phyloP scores from a whole-genome alignment of 2,797 vertebrate species.

The Enoplosus armatus region DNA sequence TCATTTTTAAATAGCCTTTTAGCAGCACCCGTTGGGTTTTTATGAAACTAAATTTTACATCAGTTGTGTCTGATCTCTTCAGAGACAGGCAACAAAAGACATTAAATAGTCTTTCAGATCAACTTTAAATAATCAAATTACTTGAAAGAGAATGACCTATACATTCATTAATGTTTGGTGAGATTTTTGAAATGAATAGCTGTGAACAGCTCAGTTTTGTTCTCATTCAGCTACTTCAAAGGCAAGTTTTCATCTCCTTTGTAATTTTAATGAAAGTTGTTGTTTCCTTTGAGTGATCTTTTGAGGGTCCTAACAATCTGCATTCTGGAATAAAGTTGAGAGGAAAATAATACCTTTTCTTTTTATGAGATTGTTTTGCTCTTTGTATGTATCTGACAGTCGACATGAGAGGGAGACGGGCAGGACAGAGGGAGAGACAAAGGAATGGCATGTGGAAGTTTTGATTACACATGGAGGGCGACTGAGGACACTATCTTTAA shows the following conservation, averaged over 20 bases:
- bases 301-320: background rate
- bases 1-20: conserved; percentile 82
- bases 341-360: background rate
- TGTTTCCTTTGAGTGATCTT: conserved; percentile 18
- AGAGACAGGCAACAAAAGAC: conserved; percentile 61
- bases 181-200: conserved; percentile 34
- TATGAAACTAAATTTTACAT: conserved; percentile 75
- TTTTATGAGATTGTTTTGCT: background rate
- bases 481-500: conserved; percentile 7
- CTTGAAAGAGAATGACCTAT: conserved; percentile 65
- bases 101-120: conserved; percentile 68
- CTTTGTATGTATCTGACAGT: background rate
- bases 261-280: conserved; percentile 28
- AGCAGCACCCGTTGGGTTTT: conserved; percentile 68
- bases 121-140: conserved; percentile 40
- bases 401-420: background rate
- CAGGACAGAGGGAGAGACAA: background rate
- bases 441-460: background rate
- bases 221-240: conserved; percentile 50
- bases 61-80: conserved; percentile 66
- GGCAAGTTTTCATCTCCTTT: conserved; percentile 17
- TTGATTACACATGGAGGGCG: background rate
- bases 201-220: conserved; percentile 53
- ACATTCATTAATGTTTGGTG: conserved; percentile 49
- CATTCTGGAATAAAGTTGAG: background rate